These are phyloP conservation scores for Cyphomyrmex costatus DNA, from an alignment of 1,140 invertebrate genomes.

Conservation along the genomic window DNA sequence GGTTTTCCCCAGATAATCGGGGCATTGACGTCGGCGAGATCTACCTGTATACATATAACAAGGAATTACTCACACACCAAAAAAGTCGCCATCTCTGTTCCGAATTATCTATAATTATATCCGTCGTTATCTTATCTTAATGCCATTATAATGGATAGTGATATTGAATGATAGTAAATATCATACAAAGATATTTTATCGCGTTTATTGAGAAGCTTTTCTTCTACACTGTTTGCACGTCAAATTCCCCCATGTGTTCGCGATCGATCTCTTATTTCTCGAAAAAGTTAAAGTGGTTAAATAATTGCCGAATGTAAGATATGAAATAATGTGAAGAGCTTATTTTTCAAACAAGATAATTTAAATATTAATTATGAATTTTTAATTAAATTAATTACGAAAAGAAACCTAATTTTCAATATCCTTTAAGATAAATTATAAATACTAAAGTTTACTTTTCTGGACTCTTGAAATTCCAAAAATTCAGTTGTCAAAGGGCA, in stretches of 20 bases:
- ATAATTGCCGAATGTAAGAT: background rate
- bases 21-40: background rate
- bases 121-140: slow-evolving; percentile 21
- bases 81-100: background rate
- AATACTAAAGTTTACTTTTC: too few relatives aligned
- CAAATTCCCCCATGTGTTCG: background rate
- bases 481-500: too few relatives aligned
- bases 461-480: too few relatives aligned
- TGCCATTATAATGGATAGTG: background rate
- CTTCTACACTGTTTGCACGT: background rate
- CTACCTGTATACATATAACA: background rate
- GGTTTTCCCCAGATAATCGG: slow-evolving; percentile 70
- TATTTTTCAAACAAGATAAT: background rate
- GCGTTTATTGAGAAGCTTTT: background rate
- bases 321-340: background rate
- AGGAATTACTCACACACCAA: background rate
- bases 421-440: too few relatives aligned
- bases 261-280: background rate
- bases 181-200: background rate
- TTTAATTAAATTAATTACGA: background rate
- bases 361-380: background rate
- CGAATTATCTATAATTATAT: slow-evolving; percentile 1
- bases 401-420: background rate
- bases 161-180: slow-evolving; percentile 9
- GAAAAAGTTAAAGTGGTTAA: background rate